A percentile compares a stretch with the other conserved stretches of the same genome.
Evolutionary conservation across 92 coral and sea anemone species (phyloP).

Genomic region (Meandrina meandrites): DNA sequence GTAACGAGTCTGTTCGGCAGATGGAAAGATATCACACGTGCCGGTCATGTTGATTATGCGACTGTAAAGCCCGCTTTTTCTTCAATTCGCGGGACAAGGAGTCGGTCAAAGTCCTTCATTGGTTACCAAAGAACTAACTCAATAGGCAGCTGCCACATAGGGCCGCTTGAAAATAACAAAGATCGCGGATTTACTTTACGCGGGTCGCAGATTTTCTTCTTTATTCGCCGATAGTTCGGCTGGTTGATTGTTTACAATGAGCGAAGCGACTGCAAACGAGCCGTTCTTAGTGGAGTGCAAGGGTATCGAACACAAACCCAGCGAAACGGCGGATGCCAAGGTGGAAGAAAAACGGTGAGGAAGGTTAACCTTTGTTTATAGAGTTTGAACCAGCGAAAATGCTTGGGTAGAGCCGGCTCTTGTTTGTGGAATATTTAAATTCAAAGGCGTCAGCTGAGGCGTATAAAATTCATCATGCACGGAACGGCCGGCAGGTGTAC

Average conservation of each 20-base stretch:
- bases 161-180: neutral
- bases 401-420: neutral
- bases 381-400: neutral
- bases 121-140: neutral
- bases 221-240: neutral
- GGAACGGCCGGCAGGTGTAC: neutral
- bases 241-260: neutral
- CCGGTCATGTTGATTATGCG: neutral
- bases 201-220: neutral
- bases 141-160: neutral
- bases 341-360: conserved; percentile 5
- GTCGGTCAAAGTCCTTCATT: neutral
- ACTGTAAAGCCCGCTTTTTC: neutral
- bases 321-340: neutral
- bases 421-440: neutral
- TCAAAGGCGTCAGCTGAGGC: neutral
- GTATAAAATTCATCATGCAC: neutral
- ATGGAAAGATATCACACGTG: neutral
- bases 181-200: neutral
- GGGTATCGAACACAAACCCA: neutral
- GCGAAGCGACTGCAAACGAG: conserved; percentile 13
- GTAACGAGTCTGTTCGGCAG: neutral
- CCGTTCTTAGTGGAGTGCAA: conserved; percentile 14
- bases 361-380: neutral
- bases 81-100: neutral